phyloP scores from a whole-genome alignment of 2,888 invertebrate species.

The Myathropa florea region DNA sequence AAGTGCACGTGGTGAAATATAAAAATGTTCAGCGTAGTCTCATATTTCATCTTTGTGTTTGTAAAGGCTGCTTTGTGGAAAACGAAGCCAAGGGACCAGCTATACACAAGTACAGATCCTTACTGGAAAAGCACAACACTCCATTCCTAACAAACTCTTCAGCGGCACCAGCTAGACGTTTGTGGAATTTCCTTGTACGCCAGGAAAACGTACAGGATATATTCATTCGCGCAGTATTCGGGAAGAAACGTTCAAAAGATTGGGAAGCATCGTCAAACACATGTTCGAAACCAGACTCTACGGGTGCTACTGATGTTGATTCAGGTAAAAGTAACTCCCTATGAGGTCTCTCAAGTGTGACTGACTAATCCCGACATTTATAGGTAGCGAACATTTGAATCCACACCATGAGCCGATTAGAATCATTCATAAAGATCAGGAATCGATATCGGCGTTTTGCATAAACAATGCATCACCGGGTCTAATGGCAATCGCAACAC shows the following conservation, averaged over 20 bases:
- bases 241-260: constrained; percentile 83
- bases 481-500: constrained; percentile 94
- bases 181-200: constrained; percentile 96
- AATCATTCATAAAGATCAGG: constrained; percentile 99
- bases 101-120: constrained; percentile 94
- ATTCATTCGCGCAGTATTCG: constrained; percentile 97
- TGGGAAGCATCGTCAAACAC: constrained; percentile 57
- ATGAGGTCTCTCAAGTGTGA: too few relatives aligned
- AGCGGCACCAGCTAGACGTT: constrained; percentile 88
- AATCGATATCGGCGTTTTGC: constrained; percentile 98
- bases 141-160: constrained; percentile 91
- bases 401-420: constrained; percentile 89
- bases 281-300: constrained; percentile 62
- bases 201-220: constrained; percentile 96
- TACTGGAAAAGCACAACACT: constrained; percentile 95
- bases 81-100: constrained; percentile 88
- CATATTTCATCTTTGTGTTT: background rate
- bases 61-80: constrained; percentile 90
- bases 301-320: constrained; percentile 46
- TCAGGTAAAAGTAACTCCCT: constrained; percentile 16
- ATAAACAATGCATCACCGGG: constrained; percentile 94
- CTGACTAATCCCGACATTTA: background rate
- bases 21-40: background rate
- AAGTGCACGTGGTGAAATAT: background rate
- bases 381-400: constrained; percentile 69